Base-by-base conservation (phyloP, 2,113 vertebrate genomes). In the Eudyptes chrysolophus region DNA sequence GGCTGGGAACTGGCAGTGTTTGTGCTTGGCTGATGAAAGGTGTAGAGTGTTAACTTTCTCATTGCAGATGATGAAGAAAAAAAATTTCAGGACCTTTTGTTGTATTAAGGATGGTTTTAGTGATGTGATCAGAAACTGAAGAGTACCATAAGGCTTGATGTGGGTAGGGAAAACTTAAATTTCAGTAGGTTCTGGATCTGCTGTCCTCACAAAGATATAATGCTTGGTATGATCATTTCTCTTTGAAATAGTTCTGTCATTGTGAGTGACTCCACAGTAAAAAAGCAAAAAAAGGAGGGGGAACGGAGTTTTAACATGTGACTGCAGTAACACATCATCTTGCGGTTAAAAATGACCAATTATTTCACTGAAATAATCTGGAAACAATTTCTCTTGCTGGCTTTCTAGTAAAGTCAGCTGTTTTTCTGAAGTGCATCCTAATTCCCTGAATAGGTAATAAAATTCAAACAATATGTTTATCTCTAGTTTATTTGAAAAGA, bases 311-410 rank as follows among this genome's bases (percentile, higher is more conserved):
- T 42, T 64, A 90, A 48, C 25, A 21, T 83, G 66, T 69, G 77
- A 79, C 30, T 75, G 22, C 71, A 79, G 55, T 79, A 90, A 64
- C 72, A 62, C 60, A 52, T 87, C 77, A 64, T 87, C 42, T 58
- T 93, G 87, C 0, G 30, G 64, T 91, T 91, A 89, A 78, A 94
- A 88, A 72, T 75, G n/a, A 81, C 58, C 66, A 65, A 2, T 77
- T 92, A 89, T 75, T 90, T 72, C 80, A 76, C 54, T 54, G 90
- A 88, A 90, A 80, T 94, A 80, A 86, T 95, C 77, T 95, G 89
- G 84, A 78, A 95, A 85, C 69, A 74, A 71, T 94, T 96, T 93
- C 46, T 94, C 19, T 92, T 91, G 38, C 84, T 94, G 87, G 72
- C 60, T 90, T 92, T 88, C 72, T 92, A 93, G 65, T 42, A 66